phyloP scores from a whole-genome alignment of 2,113 vertebrate genomes.

The Alethe diademata region DNA sequence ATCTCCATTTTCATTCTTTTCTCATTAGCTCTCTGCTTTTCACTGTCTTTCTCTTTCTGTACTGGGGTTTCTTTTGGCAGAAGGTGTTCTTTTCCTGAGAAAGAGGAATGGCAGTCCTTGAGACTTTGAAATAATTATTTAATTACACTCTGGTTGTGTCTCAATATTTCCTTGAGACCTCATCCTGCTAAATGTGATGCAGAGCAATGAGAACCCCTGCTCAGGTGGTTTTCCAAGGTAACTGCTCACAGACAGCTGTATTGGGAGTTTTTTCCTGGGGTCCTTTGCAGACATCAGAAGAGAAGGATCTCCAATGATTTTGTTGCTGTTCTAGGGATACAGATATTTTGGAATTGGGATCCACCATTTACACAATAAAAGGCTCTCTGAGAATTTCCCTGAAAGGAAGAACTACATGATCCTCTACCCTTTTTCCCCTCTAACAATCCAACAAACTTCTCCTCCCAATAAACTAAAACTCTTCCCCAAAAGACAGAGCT shows the following conservation, averaged over 20 bases:
- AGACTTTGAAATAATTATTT: neutral
- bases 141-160: neutral
- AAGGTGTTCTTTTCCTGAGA: neutral
- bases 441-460: fast-evolving
- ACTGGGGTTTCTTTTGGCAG: neutral
- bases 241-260: neutral
- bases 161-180: neutral
- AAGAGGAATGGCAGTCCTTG: neutral
- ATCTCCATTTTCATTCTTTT: neutral
- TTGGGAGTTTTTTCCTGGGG: neutral
- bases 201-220: neutral
- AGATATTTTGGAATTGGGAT: neutral
- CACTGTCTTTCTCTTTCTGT: neutral
- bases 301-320: neutral
- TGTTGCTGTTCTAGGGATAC: neutral
- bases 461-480: fast-evolving
- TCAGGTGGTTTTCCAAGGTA: neutral
- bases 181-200: neutral
- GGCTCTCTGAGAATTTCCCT: neutral
- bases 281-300: neutral
- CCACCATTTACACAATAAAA: neutral
- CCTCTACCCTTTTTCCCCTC: fast-evolving
- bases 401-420: fast-evolving
- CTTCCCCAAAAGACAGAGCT: neutral
- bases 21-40: neutral